Evolutionary conservation across 2,888 invertebrate genomes (phyloP), one percentile per base, ranked within the genome.

Genomic region (Phoronis australis): DNA sequence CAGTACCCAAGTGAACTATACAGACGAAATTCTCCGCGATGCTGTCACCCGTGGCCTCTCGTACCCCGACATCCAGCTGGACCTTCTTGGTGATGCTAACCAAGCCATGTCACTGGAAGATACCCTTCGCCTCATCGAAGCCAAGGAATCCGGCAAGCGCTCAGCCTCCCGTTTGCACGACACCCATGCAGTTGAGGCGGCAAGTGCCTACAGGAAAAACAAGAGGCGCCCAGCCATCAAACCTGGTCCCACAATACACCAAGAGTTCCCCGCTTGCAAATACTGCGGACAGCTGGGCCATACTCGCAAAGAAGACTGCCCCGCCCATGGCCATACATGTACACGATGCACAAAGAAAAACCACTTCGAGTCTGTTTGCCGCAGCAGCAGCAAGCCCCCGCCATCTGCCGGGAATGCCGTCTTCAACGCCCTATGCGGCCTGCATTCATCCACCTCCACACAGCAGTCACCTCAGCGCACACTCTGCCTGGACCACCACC

Each of bases 261-360:
- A n/a, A n/a, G n/a, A n/a, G n/a, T n/a, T n/a, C n/a, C n/a, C n/a
- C n/a, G n/a, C n/a, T n/a, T 52, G 54, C 27, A 12, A 24, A 3
- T 61, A 65, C 42, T 61, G 62, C 39, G 59, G 61, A 6, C 51
- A 46, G 21, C 37, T 3, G 18, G 60, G 60, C 4, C 62, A 62
- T 50, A 40, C 49, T 12, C 47, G 58, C 5, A 45, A 26, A 18
- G 48, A 38, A 22, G 48, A 56, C 26, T 61, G 60, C 44, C 46
- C 54, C 2, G 60, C 59, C n/a, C 56, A 52, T 48, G 48, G 52
- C 37, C 55, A 59, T 4, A 49, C 20, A 26, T 64, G 59, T 37
- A 6, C 37, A 26, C 27, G 44, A 5, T 61, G 64, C 44, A 51
- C 47, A 9, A 31, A 27, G 1, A 5, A 37, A 2, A 44, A 60